Evolutionary conservation across 2,888 invertebrate species (phyloP).

Genomic region (Formica aserva): DNA sequence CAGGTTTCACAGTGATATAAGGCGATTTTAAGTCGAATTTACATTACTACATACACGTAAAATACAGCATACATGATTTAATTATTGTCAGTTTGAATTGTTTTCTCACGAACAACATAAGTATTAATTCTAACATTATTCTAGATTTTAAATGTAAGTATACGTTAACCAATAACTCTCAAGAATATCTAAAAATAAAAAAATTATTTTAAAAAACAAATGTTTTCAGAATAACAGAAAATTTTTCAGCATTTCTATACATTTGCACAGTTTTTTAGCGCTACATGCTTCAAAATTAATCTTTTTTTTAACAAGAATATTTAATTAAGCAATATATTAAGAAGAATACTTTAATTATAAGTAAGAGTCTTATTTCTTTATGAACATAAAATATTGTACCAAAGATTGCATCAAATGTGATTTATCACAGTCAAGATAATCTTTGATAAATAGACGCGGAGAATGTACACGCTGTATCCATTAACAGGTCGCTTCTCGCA

Average conservation of each 20-base stretch:
- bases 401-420: neutral
- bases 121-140: neutral
- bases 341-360: neutral
- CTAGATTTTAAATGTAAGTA: neutral
- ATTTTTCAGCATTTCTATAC: neutral
- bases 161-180: neutral
- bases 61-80: neutral
- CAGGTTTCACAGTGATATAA: constrained; percentile 63
- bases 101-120: neutral
- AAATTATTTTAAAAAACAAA: neutral
- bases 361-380: neutral
- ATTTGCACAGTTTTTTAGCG: neutral
- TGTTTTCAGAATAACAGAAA: neutral
- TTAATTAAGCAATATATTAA: neutral
- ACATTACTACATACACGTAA: neutral
- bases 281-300: neutral
- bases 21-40: constrained; percentile 35
- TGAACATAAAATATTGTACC: neutral
- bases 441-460: neutral
- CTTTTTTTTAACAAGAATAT: neutral
- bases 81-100: neutral
- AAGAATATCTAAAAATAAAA: neutral
- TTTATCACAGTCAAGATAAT: neutral
- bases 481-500: constrained; percentile 72
- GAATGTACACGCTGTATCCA: neutral